Conservation (phyloP, 2,113 vertebrate genomes). For the Hassar affinis region DNA sequence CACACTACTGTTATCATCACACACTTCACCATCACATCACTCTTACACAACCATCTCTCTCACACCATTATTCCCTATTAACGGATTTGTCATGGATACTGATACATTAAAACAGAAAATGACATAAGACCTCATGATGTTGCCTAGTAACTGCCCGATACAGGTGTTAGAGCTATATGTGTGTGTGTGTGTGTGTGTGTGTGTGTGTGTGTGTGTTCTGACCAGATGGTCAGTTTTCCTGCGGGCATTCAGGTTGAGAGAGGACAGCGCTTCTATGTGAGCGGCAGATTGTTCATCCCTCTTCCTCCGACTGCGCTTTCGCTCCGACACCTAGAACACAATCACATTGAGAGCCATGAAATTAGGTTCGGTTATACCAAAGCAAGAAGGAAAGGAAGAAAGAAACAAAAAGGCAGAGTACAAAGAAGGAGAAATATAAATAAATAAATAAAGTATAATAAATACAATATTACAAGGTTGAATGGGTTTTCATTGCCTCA, state of each 20-base stretch:
- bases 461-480: not conserved
- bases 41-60: not conserved
- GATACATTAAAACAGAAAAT: not conserved
- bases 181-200: constrained; percentile 11
- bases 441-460: not conserved
- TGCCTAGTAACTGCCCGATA: constrained; percentile 22
- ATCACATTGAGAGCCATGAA: not conserved
- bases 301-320: constrained; percentile 58
- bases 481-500: not conserved
- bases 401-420: not conserved
- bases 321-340: constrained; percentile 59
- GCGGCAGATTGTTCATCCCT: constrained; percentile 54
- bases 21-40: not conserved
- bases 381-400: not conserved
- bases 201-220: constrained; percentile 51
- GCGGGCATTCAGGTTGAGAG: constrained; percentile 62
- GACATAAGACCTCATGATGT: not conserved
- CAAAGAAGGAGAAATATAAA: not conserved
- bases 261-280: constrained; percentile 27
- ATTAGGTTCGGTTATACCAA: not conserved
- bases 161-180: not conserved
- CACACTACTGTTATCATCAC: not conserved
- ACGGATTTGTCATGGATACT: not conserved
- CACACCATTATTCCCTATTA: not conserved
- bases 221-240: constrained; percentile 71